These are phyloP conservation scores for Reinhardtius hippoglossoides DNA, from an alignment of 2,113 vertebrate species.

Conservation along the genomic window DNA sequence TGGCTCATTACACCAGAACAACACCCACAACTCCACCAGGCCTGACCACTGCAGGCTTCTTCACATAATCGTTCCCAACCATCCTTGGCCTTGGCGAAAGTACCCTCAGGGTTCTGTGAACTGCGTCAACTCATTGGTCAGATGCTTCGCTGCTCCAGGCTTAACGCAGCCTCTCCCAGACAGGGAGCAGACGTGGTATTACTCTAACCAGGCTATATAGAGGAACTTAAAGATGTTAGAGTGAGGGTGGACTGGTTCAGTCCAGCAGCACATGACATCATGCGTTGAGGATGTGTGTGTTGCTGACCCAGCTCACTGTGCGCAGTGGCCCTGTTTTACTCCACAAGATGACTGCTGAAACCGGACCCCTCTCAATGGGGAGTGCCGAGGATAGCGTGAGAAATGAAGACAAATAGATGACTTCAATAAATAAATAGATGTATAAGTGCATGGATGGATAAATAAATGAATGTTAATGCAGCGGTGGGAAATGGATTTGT, in stretches of 20 bases:
- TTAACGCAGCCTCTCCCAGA: constrained; percentile 3
- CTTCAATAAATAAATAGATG: constrained; percentile 76
- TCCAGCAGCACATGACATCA: constrained; percentile 64
- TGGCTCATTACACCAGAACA: constrained; percentile 73
- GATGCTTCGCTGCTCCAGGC: constrained; percentile 1
- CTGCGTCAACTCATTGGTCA: constrained; percentile 17
- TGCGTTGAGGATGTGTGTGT: constrained; percentile 50
- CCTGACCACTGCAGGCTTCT: constrained; percentile 47
- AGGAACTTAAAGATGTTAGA: constrained; percentile 31
- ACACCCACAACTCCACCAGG: constrained; percentile 40
- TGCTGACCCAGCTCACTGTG: constrained; percentile 44
- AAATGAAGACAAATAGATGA: constrained; percentile 72
- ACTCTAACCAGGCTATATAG: constrained; percentile 18
- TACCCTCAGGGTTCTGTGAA: constrained; percentile 24
- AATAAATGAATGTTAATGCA: constrained; percentile 75
- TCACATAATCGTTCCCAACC: constrained; percentile 26
- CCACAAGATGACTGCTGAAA: constrained; percentile 48
- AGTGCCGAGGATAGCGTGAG: constrained; percentile 63
- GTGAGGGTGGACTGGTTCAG: constrained; percentile 23
- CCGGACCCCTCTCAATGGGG: constrained; percentile 39
- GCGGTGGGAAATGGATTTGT: constrained; percentile 80
- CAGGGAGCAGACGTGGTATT: constrained; percentile 22
- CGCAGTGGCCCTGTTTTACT: constrained; percentile 25
- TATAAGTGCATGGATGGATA: constrained; percentile 65
- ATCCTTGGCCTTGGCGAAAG: constrained; percentile 5